Conservation (phyloP, 2,888 invertebrate species). For the Silvanus unidentatus region DNA sequence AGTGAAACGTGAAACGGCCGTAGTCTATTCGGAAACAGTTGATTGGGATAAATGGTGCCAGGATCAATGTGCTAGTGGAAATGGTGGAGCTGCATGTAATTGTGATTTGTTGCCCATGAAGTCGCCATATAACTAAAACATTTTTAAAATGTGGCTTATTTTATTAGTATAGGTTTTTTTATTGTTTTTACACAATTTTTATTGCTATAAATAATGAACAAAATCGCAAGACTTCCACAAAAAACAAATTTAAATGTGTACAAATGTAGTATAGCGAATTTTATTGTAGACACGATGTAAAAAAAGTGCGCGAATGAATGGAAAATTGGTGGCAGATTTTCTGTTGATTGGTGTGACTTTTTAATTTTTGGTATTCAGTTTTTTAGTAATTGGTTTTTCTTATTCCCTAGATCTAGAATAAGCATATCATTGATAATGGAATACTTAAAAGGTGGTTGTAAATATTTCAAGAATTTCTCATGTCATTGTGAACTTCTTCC, state of each 20-base stretch:
- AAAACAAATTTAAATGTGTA: slow-evolving; percentile 21
- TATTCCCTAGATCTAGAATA: slow-evolving; percentile 33
- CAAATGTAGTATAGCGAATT: slow-evolving; percentile 6
- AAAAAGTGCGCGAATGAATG: no score
- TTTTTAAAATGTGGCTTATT: slow-evolving; percentile 1
- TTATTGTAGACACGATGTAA: no score
- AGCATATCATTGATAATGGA: slow-evolving; percentile 36
- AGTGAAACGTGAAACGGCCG: slow-evolving; percentile 5
- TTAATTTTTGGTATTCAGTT: slow-evolving; percentile 16
- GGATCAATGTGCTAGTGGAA: slow-evolving; percentile 59
- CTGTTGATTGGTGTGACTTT: not conserved
- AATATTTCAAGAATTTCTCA: not conserved
- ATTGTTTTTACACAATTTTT: not conserved
- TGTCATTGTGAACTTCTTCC: slow-evolving; percentile 36
- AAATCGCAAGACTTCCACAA: slow-evolving; percentile 42
- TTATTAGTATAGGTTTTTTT: no score
- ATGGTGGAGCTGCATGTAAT: slow-evolving; percentile 71
- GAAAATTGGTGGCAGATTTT: no score
- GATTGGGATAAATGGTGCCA: slow-evolving; percentile 64
- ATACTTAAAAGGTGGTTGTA: slow-evolving; percentile 18
- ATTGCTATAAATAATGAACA: slow-evolving; percentile 15
- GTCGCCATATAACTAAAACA: slow-evolving; percentile 3
- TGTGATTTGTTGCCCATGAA: slow-evolving; percentile 63
- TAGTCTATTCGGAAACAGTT: slow-evolving; percentile 7
- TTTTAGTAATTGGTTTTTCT: no score